These are phyloP conservation scores for Yasuhikotakia modesta DNA, from an alignment of 2,797 vertebrate species.

Conservation along the genomic window DNA sequence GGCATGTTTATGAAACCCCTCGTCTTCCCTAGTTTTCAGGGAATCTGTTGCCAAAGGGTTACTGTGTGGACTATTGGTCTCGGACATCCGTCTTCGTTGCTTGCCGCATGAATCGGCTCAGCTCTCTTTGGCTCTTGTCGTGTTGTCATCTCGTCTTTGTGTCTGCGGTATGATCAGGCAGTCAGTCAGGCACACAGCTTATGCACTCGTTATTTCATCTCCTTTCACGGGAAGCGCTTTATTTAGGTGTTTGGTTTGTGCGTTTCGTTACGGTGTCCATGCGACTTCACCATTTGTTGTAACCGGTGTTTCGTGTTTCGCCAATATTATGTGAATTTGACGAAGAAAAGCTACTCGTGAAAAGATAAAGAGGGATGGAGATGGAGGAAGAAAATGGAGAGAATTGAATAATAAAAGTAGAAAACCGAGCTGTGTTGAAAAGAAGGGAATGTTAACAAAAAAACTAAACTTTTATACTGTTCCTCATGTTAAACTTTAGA, in stretches of 20 bases:
- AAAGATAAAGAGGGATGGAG: not conserved
- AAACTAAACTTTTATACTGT: not conserved
- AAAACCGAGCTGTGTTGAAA: not conserved
- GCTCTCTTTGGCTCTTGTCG: slow-evolving; percentile 84
- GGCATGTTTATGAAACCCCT: slow-evolving; percentile 92
- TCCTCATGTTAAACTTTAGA: not conserved
- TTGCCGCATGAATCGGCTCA: slow-evolving; percentile 92
- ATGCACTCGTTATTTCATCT: slow-evolving; percentile 61
- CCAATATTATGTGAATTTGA: not conserved
- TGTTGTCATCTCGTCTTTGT: slow-evolving; percentile 86
- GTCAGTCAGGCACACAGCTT: slow-evolving; percentile 35
- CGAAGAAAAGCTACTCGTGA: not conserved
- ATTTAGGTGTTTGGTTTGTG: not conserved
- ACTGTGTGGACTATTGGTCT: slow-evolving; percentile 83
- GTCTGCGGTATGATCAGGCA: slow-evolving; percentile 72
- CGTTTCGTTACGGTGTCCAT: not conserved
- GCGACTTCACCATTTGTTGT: not conserved
- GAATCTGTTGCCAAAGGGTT: slow-evolving; percentile 94
- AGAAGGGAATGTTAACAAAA: not conserved
- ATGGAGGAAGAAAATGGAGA: too few species aligned
- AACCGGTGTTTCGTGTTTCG: not conserved
- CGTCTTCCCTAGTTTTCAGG: slow-evolving; percentile 72
- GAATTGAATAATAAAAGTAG: not conserved
- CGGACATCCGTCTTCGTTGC: slow-evolving; percentile 85
- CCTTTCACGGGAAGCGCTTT: not conserved